Evolutionary conservation across 2,797 vertebrate genomes (phyloP).

Genomic region (Tapirus indicus): DNA sequence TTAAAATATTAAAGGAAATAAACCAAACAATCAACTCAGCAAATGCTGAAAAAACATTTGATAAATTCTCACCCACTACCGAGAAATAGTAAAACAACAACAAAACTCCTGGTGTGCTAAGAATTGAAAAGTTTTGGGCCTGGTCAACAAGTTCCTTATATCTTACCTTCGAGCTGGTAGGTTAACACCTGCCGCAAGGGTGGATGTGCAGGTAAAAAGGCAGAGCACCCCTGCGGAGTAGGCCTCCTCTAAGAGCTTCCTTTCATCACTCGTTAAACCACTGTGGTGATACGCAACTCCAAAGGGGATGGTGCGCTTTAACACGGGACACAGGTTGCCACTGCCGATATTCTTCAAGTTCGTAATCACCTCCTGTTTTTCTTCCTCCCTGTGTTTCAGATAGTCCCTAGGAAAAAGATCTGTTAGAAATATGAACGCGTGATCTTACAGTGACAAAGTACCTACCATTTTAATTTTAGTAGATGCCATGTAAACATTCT

Average conservation of each 20-base stretch:
- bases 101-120: neutral
- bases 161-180: slow-evolving; percentile 96
- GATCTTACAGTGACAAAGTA: neutral
- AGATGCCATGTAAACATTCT: neutral
- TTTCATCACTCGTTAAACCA: slow-evolving; percentile 95
- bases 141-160: neutral
- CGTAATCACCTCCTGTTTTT: slow-evolving; percentile 91
- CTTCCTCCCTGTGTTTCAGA: slow-evolving; percentile 87
- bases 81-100: neutral
- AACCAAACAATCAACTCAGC: neutral
- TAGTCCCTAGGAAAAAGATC: slow-evolving; percentile 89
- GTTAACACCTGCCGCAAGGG: slow-evolving; percentile 97
- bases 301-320: slow-evolving; percentile 92
- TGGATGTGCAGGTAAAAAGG: slow-evolving; percentile 97
- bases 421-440: neutral
- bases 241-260: slow-evolving; percentile 95
- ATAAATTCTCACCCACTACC: neutral
- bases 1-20: slow-evolving; percentile 29
- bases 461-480: neutral
- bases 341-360: slow-evolving; percentile 90
- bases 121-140: neutral
- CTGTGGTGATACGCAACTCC: slow-evolving; percentile 97
- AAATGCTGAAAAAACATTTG: neutral
- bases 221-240: slow-evolving; percentile 94
- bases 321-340: slow-evolving; percentile 93